Evolutionary conservation across 2,797 vertebrate genomes (phyloP).

Genomic region (Chanos chanos): DNA sequence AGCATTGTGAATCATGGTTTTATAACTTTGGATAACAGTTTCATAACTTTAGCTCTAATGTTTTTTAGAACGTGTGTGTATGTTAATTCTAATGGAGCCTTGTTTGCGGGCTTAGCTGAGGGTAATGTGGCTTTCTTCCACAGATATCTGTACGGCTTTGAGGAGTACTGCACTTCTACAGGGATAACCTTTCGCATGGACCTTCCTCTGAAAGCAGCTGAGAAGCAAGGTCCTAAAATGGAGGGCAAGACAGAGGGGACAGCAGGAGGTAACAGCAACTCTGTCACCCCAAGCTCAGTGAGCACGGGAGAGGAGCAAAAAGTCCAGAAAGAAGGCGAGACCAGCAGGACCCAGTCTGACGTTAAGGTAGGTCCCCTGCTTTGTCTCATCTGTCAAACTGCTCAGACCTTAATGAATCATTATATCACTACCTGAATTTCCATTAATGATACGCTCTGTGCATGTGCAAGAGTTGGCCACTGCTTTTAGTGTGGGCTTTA

Average conservation of each 20-base stretch:
- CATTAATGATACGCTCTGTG: too few species aligned
- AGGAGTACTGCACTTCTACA: slow-evolving; percentile 76
- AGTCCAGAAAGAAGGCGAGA: slow-evolving; percentile 47
- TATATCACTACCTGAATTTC: too few species aligned
- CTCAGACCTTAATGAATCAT: not conserved
- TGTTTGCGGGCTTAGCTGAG: too few species aligned
- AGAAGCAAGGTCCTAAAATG: slow-evolving; percentile 54
- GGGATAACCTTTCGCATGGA: slow-evolving; percentile 77
- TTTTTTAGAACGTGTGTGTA: too few species aligned
- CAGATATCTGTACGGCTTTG: slow-evolving; percentile 79
- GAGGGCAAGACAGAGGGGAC: slow-evolving; percentile 58
- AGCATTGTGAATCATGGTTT: too few species aligned
- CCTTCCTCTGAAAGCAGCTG: slow-evolving; percentile 62
- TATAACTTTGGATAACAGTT: too few species aligned
- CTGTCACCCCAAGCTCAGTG: slow-evolving; percentile 21
- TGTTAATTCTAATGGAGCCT: too few species aligned
- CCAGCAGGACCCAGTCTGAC: slow-evolving; percentile 26
- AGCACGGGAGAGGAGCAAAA: slow-evolving; percentile 54
- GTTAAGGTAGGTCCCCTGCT: slow-evolving; percentile 55
- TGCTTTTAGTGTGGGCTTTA: too few species aligned
- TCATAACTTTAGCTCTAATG: too few species aligned
- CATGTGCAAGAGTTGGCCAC: too few species aligned
- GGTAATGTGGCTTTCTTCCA: slow-evolving; percentile 21
- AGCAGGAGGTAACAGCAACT: slow-evolving; percentile 12
- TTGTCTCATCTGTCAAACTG: not conserved